These are phyloP conservation scores for Peromyscus maniculatus DNA, from an alignment of 2,113 vertebrate species.

Conservation along the genomic window DNA sequence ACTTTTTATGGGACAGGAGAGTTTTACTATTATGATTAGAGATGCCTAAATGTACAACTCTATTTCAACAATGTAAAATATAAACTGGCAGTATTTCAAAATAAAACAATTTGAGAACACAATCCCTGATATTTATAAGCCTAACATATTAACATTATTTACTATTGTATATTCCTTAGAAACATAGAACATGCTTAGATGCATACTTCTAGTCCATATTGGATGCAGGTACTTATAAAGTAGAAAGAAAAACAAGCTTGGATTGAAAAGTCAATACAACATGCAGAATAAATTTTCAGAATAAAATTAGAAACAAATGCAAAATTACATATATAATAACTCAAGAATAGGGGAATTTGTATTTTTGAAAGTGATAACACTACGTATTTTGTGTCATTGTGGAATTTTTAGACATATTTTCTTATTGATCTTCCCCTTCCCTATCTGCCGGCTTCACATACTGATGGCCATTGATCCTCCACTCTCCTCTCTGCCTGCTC, in stretches of 20 bases:
- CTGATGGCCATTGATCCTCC: not conserved
- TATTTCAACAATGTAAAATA: slow-evolving; percentile 47
- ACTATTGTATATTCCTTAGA: slow-evolving; percentile 20
- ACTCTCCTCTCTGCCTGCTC: not conserved
- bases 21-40: slow-evolving; percentile 36
- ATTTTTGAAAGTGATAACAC: not conserved
- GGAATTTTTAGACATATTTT: not conserved
- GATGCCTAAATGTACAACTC: slow-evolving; percentile 33
- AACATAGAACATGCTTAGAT: slow-evolving; percentile 9
- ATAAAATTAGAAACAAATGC: slow-evolving; percentile 59
- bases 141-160: slow-evolving; percentile 34
- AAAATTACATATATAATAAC: slow-evolving; percentile 37
- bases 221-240: slow-evolving; percentile 40
- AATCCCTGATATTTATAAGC: slow-evolving; percentile 44
- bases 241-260: slow-evolving; percentile 55
- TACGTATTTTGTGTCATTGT: not conserved
- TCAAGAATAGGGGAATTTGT: not conserved
- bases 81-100: slow-evolving; percentile 25
- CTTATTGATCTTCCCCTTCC: not conserved
- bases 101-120: slow-evolving; percentile 26
- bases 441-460: not conserved
- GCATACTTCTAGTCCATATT: slow-evolving; percentile 26
- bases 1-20: not conserved
- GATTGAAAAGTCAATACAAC: slow-evolving; percentile 39
- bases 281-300: slow-evolving; percentile 42